Base-by-base conservation (phyloP, 2,113 vertebrate genomes). In the Acrocephalus kingi region DNA sequence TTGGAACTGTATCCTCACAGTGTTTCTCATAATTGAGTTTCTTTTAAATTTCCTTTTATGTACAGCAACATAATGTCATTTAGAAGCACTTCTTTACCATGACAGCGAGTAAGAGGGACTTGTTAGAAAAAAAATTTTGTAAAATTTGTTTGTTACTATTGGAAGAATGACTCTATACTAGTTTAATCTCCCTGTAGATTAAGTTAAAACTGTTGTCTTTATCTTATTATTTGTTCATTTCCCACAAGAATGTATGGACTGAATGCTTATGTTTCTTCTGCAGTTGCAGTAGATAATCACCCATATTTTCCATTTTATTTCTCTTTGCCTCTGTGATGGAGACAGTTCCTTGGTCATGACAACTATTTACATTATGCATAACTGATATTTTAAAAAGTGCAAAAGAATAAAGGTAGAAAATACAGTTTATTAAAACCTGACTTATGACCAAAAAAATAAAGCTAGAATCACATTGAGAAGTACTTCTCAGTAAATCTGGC, bases 391-490 rank as follows among this genome's bases (percentile, higher is more conserved):
- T 14, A 2, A 24, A 16, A 59, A 52, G 10, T 15, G 15, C 7
- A 48, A 43, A 77, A 72, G 15, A 48, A 39, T 39, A 76, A 46
- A 45, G 31, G 7, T 55, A 45, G 18, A 59, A 51, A 52, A 45
- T 59, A 20, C 39, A 17, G 25, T 67, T 39, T 52, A 52, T 27
- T 63, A 35, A 68, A 74, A 56, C 11, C 19, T n/a, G 35, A 49
- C 8, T n/a, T 73, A 27, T 3, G 7, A 39, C 9, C 12, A 48
- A 77, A 58, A 71, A 56, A 35, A 20, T 1, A 45, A 73, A 73
- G 8, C 3, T 69, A 41, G 15, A 58, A 80, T 71, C 0, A 0
- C 15, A 48, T 7, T 15, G 21, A 46, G 11, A 75, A 89, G 37
- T 11, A 28, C 13, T 64, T 63, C 45, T 74, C 20, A 12, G 24